phyloP scores from a whole-genome alignment of 2,888 invertebrate genomes.

The Drosophila prolongata region DNA sequence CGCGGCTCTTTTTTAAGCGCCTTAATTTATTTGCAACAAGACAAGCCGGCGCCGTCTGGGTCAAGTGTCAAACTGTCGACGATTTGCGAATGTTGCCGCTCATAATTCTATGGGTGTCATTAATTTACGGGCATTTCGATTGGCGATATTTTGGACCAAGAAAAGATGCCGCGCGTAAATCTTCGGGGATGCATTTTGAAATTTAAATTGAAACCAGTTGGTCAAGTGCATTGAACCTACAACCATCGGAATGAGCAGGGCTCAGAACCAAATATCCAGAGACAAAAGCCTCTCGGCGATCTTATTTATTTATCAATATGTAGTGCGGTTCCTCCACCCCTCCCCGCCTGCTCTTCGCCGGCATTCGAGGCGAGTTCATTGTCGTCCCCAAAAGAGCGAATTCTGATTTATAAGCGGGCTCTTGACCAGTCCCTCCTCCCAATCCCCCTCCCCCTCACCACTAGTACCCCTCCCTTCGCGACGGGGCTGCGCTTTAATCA shows the following conservation, averaged over 20 bases:
- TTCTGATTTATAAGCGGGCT: slow-evolving; percentile 76
- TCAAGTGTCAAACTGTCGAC: slow-evolving; percentile 65
- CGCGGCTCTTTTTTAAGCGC: slow-evolving; percentile 67
- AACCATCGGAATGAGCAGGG: slow-evolving; percentile 12
- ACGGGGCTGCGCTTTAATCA: slow-evolving; percentile 79
- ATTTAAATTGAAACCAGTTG: slow-evolving; percentile 78
- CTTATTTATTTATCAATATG: slow-evolving; percentile 81
- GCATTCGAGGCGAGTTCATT: slow-evolving; percentile 57
- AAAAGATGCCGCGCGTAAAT: slow-evolving; percentile 58
- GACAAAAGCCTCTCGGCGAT: slow-evolving; percentile 76
- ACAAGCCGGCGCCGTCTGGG: slow-evolving; percentile 75
- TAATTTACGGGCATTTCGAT: slow-evolving; percentile 36
- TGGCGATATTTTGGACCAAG: slow-evolving; percentile 18
- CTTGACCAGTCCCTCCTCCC: slow-evolving; percentile 15
- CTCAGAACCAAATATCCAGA: slow-evolving; percentile 47
- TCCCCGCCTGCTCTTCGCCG: slow-evolving; percentile 7
- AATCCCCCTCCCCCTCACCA: background rate
- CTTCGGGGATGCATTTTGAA: slow-evolving; percentile 65
- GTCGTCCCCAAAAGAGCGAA: slow-evolving; percentile 71
- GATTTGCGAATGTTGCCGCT: slow-evolving; percentile 30
- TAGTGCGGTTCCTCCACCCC: slow-evolving; percentile 51
- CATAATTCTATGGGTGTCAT: slow-evolving; percentile 29
- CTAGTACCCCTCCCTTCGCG: slow-evolving; percentile 43
- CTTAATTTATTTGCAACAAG: slow-evolving; percentile 75
- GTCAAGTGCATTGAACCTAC: slow-evolving; percentile 72